Base-by-base conservation (phyloP, 53 echinoderm and acorn worm species). In the Echinometra lucunter region DNA sequence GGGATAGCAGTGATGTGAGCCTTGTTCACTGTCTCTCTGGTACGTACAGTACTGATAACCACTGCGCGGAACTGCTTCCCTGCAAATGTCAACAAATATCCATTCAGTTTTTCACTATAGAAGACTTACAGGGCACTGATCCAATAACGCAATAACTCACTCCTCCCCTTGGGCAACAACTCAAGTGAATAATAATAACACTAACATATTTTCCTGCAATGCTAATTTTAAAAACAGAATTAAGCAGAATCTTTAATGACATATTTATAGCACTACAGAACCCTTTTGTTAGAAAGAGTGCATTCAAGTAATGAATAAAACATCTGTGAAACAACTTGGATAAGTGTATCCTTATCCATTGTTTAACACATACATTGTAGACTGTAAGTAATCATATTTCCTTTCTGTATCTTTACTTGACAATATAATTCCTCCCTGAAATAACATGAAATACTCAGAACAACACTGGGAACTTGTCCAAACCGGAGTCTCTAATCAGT, bases 41-140 rank as follows among this genome's bases (percentile, higher is more conserved):
- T 98, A 18, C 97, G 94, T 23, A 99, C 98, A n/a, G 98, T 98
- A 60, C 98, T 98, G 95, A 98, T 99, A 70, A 98, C 95, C 21
- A 99, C 95, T 15, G 98, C 98, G n/a, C 99, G 95, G 92, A 96
- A 99, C 91, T 99, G 97, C 91, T 98, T 97, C 10, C 99, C 99
- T 99, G 95, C 74, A 87, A 40, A 60, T 35, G 58, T 32, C 70
- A 66, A 94, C 74, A 95, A 55, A 90, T 4, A 90, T 88, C 15
- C 13, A 74, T 74, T 5, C 4, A 35, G 19, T 4, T 28, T 72
- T 72, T 72, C 32, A 72, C 72, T 72, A 13, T 4, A 75, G 75
- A 12, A 75, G 42, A 0, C 2, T 78, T 19, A 42, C 38, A 21
- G 11, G 32, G 3, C 32, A 38, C 15, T 3, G 2, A 78, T 40